phyloP scores from a whole-genome alignment of 2,888 invertebrate genomes.

The Pheosia tremula region DNA sequence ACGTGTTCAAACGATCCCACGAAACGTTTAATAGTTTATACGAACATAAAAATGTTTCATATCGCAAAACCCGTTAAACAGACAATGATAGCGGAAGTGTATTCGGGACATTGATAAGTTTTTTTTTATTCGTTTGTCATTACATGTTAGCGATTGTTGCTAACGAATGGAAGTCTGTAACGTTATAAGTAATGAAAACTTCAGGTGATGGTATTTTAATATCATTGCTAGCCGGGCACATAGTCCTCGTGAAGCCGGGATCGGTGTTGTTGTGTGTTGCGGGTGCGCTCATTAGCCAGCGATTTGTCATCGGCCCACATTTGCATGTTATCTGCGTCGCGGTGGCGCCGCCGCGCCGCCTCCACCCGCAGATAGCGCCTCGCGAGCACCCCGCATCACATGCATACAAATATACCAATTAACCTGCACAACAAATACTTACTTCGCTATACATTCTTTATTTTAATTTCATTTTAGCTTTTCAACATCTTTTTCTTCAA shows the following conservation, averaged over 20 bases:
- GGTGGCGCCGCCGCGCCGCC: slow-evolving; percentile 29
- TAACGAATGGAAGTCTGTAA: slow-evolving; percentile 35
- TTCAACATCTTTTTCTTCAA: background rate
- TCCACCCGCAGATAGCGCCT: slow-evolving; percentile 15
- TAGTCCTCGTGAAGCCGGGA: slow-evolving; percentile 16
- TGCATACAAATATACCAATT: slow-evolving; percentile 21
- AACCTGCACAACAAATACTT: slow-evolving; percentile 16
- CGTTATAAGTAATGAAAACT: slow-evolving; percentile 24
- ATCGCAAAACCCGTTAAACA: slow-evolving; percentile 3
- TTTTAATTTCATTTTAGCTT: no score
- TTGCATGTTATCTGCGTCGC: slow-evolving; percentile 38
- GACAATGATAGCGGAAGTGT: slow-evolving; percentile 3
- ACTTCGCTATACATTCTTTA: slow-evolving; percentile 10
- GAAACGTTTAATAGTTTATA: background rate
- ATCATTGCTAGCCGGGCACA: slow-evolving; percentile 30
- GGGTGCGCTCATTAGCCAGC: slow-evolving; percentile 26
- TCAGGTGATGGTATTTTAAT: slow-evolving; percentile 29
- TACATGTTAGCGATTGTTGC: slow-evolving; percentile 1
- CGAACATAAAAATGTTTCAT: slow-evolving; percentile 4
- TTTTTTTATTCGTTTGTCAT: slow-evolving; percentile 1
- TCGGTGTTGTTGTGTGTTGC: slow-evolving; percentile 13
- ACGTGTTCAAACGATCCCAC: slow-evolving; percentile 12
- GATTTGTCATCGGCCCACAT: slow-evolving; percentile 36
- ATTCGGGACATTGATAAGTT: slow-evolving; percentile 7
- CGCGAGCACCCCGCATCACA: slow-evolving; percentile 29